Evolutionary conservation across 2,113 vertebrate genomes (phyloP), one percentile per base, ranked within the genome.

Genomic region (Helogale parvula): DNA sequence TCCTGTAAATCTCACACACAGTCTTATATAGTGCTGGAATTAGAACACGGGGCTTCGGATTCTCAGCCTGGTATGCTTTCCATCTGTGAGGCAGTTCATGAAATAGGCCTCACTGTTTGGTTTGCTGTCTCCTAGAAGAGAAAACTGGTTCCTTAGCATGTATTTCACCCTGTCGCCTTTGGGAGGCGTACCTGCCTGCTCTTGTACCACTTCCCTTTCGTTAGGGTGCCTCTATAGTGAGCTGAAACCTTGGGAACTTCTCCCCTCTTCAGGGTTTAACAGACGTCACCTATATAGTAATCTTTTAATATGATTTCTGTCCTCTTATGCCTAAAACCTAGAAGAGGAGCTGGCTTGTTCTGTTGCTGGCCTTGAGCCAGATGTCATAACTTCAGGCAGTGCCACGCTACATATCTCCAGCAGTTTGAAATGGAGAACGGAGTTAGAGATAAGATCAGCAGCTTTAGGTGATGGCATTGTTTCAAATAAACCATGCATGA

Each of bases 401-500:
- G 99, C 99, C 99, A 99, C 98, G 98, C 99, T 99, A 96, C 98
- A 99, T 98, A 99, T 99, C 98, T 99, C 98, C 98, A 98, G 98
- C 98, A 98, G 98, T 98, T 98, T 99, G 98, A 98, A 99, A 98
- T 98, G 97, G 98, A 98, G 98, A 99, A 98, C 88, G 31, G 97
- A 98, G 98, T 93, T 97, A 98, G 97, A 98, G 99, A 99, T 99
- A 99, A 99, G 98, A 99, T 99, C 99, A 98, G 99, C 99, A 98
- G 99, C 99, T 99, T 98, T 98, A 99, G 99, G 99, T 99, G 99
- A 99, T 99, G 99, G 99, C 99, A 99, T 99, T 98, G 98, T 99
- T 99, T 99, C 99, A 99, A 99, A 98, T 99, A 99, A 99, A 99
- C 99, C 99, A 99, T 98, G 99, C 99, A 97, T 99, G 99, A 99